Conservation (phyloP, 1,140 invertebrate species). For the Drosophila miranda region DNA sequence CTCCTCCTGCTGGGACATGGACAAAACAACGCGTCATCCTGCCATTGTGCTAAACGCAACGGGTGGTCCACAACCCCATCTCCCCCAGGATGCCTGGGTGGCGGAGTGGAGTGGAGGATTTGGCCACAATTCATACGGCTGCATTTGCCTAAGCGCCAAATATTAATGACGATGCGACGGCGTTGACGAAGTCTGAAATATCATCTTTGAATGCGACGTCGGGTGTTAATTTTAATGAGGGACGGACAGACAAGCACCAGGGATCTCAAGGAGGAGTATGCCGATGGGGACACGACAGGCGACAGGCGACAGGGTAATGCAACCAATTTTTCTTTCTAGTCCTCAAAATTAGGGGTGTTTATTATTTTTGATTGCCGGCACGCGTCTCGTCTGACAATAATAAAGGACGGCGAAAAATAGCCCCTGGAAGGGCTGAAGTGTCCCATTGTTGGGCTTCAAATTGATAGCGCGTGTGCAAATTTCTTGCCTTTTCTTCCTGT, state of each 20-base stretch:
- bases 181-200: conserved; percentile 55
- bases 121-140: conserved; percentile 52
- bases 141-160: conserved; percentile 78
- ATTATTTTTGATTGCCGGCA: conserved; percentile 78
- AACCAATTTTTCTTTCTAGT: conserved; percentile 45
- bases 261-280: no score
- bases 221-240: conserved; percentile 75
- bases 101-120: conserved; percentile 3
- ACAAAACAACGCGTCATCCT: conserved; percentile 66
- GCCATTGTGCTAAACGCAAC: conserved; percentile 37
- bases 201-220: conserved; percentile 35
- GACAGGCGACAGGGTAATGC: conserved; percentile 22
- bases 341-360: conserved; percentile 75
- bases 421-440: conserved; percentile 38
- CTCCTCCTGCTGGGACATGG: conserved; percentile 9
- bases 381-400: conserved; percentile 52
- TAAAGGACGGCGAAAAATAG: conserved; percentile 36
- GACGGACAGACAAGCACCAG: conserved; percentile 16
- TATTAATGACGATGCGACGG: conserved; percentile 69
- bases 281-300: neutral
- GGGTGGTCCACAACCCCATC: conserved; percentile 9
- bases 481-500: conserved; percentile 37
- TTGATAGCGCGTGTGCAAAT: conserved; percentile 77
- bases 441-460: conserved; percentile 65
- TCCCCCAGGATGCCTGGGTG: conserved; percentile 10